Conservation (phyloP, 2,797 vertebrate species). For the Threskiornis aethiopicus region DNA sequence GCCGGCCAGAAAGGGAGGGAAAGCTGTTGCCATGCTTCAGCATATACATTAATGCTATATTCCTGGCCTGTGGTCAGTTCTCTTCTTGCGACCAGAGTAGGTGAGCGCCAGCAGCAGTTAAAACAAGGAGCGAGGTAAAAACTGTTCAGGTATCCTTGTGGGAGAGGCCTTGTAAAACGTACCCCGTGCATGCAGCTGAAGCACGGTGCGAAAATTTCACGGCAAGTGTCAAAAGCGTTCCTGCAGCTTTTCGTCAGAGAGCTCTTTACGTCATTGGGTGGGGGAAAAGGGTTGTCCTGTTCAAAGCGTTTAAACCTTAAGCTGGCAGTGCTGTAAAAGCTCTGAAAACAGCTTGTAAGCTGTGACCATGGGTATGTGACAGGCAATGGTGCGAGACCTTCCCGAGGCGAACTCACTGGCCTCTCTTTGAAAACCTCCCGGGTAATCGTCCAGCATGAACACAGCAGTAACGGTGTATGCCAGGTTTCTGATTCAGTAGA, state of each 20-base stretch:
- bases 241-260: neutral
- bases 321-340: neutral
- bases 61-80: rapidly evolving
- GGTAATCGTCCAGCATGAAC: neutral
- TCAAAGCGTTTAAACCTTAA: neutral
- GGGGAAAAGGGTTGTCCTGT: neutral
- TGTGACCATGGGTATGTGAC: rapidly evolving
- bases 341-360: neutral
- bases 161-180: neutral
- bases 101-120: neutral
- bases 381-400: rapidly evolving
- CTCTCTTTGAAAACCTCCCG: rapidly evolving
- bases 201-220: neutral
- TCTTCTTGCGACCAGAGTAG: too few relatives aligned
- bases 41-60: too few relatives aligned
- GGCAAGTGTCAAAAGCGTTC: rapidly evolving
- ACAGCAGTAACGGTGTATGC: too few relatives aligned
- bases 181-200: rapidly evolving
- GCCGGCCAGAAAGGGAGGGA: neutral
- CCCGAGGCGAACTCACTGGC: too few relatives aligned
- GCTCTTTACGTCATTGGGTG: neutral
- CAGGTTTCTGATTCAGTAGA: neutral
- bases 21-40: neutral
- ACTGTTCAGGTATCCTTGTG: too few relatives aligned
- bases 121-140: neutral